Evolutionary conservation across 92 coral and sea anemone genomes (phyloP), one percentile per base, ranked within the genome.

Genomic region (Actinernus sp.): DNA sequence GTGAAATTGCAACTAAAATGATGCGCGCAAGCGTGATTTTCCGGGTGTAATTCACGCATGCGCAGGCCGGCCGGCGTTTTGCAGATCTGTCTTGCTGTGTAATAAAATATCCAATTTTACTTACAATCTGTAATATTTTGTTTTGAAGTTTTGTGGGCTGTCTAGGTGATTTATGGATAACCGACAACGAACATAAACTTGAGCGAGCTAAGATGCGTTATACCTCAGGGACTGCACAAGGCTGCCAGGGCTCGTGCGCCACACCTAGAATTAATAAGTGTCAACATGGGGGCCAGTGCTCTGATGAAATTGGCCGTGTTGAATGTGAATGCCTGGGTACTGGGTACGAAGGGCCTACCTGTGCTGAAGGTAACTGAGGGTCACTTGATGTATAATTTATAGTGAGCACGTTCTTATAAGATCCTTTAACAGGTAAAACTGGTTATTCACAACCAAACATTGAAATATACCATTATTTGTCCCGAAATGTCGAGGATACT

Each of bases 281-380:
- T 34, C 63, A 77, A 33, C 75, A 89, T 30, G 63, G 76, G 20
- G 92, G 85, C 14, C 47, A 61, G 18, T 89, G 96, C 38, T 65
- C 55, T 13, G 88, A 79, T 47, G 79, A 57, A 57, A 65, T 84
- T 27, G 80, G 71, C 27, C 85, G 50, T 25, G 85, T 70, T 33
- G 82, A 76, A 46, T 90, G 97, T 40, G 76, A 90, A 40, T 90
- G 97, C 76, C 47, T 51, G 49, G 97, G 91, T 27, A 86, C 83
- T 66, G 92, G 97, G 31, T 90, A 86, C 61, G 89, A 90, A 49
- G 97, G 97, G 4, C 41, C 30, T 4, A 54, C 74, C 39, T 90
- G 97, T 59, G 63, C 82, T 6, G 54, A 60, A 81, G 86, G 97
- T 90, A 52, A 70, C 89, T 31, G n/a, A n/a, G n/a, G n/a, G n/a